Evolutionary conservation across 2,113 vertebrate species (phyloP), one percentile per base, ranked within the genome.

Genomic region (Marcusenius ussheri): DNA sequence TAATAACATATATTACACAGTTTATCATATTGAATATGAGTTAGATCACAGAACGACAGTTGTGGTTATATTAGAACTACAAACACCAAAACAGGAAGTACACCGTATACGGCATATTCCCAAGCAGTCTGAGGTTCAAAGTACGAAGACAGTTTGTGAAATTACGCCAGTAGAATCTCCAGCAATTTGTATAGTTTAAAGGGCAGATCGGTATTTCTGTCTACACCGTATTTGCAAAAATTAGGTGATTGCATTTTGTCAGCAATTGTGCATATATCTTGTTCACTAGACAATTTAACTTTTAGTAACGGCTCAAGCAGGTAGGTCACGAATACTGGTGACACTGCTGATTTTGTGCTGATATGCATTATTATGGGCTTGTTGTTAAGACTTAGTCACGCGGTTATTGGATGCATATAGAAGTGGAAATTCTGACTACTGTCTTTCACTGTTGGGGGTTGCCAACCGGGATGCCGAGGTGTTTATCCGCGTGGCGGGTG

Each of bases 81-180:
- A 89, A 58, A 89, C 7, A 45, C 47, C 7, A 53, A 80, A 80
- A 83, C 88, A 51, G 88, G 88, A 89, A 89, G 49, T 83, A 56
- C 7, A 19, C 74, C 31, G 17, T 42, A 31, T 15, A 2, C 47
- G 3, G 8, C 83, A 46, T 83, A 45, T 24, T 47, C 45, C 5
- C 45, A 24, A 47, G 21, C 8, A 46, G 39, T 46, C 45, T 46
- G 19, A 84, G 9, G 88, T 88, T 88, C 88, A 74, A 74, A 70
- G 88, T 88, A 74, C 5, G 15, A 6, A 27, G 21, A 88, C 51
- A n/a, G 8, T 62, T 15, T 62, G 21, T 66, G 56, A 27, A 86
- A 47, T 86, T 86, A 86, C 62, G n/a, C 62, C 24, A 83, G 31
- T 42, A 45, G 35, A 27, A 42, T 83, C 15, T 19, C 21, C 42